Conservation (phyloP, 1,140 invertebrate species). For the Grapholita molesta region DNA sequence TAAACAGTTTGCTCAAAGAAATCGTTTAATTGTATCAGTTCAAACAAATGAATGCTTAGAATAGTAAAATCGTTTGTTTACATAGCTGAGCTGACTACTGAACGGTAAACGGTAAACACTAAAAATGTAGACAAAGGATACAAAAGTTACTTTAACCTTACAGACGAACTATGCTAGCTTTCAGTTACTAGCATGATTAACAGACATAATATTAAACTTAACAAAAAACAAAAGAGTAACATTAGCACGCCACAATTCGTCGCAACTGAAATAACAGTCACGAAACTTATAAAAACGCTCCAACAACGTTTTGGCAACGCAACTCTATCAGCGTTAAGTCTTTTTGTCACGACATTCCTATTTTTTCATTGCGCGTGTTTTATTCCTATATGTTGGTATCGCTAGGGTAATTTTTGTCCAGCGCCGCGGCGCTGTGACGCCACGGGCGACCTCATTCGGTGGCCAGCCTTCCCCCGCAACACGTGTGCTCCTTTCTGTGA, state of each 20-base stretch:
- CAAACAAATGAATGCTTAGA: background rate
- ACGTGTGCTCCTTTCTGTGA: conserved; percentile 36
- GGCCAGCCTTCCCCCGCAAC: conserved; percentile 33
- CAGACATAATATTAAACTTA: background rate
- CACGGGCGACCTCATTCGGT: conserved; percentile 43
- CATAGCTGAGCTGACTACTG: background rate
- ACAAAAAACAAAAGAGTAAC: background rate
- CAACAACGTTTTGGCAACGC: background rate
- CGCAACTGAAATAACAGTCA: background rate
- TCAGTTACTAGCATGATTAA: background rate
- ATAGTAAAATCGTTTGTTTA: background rate
- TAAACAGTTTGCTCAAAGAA: background rate
- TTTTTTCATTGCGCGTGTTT: conserved; percentile 20
- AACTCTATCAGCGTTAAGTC: conserved; percentile 13
- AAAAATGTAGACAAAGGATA: no score
- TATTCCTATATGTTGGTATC: conserved; percentile 16
- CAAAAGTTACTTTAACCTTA: no score
- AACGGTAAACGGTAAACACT: no score
- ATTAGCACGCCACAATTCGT: background rate
- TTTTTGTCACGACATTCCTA: conserved; percentile 18
- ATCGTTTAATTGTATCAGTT: background rate
- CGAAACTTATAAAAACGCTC: background rate
- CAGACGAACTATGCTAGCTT: background rate
- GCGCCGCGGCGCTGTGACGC: conserved; percentile 25
- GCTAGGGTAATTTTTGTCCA: conserved; percentile 30